Conservation (phyloP, 2,797 vertebrate species). For the Cuculus canorus region DNA sequence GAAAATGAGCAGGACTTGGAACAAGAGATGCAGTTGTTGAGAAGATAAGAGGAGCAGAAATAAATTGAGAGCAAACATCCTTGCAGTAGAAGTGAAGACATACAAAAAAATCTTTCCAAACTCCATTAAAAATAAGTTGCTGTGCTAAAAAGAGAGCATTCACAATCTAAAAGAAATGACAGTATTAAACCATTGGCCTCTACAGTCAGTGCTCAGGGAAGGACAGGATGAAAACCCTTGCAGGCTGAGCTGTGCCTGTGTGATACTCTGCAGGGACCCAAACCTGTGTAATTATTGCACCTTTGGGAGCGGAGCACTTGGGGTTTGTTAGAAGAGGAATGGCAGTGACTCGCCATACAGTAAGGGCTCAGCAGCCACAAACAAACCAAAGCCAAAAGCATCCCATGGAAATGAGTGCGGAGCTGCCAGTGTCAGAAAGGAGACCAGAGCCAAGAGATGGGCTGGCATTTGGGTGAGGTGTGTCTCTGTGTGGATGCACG, state of each 20-base stretch:
- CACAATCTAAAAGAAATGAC: not conserved
- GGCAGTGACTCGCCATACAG: accelerated
- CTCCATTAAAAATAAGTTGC: slow-evolving; percentile 48
- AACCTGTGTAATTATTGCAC: not conserved
- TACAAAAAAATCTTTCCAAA: slow-evolving; percentile 22
- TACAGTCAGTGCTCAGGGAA: not conserved
- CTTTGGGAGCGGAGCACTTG: accelerated
- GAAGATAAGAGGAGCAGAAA: slow-evolving; percentile 61
- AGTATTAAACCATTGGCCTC: not conserved
- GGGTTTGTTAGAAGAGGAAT: not conserved
- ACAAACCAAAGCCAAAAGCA: not conserved
- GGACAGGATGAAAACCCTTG: not conserved
- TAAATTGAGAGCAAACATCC: slow-evolving; percentile 70
- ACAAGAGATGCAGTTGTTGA: slow-evolving; percentile 63
- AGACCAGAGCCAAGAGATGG: accelerated
- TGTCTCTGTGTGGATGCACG: accelerated
- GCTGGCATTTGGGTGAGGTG: accelerated
- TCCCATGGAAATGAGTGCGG: not conserved
- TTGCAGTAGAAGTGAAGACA: slow-evolving; percentile 34
- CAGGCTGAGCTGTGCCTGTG: not conserved
- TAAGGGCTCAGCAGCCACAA: not conserved
- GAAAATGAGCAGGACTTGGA: slow-evolving; percentile 68
- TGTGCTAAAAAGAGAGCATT: slow-evolving; percentile 17
- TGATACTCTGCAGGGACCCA: not conserved
- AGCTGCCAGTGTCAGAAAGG: accelerated